Conservation (phyloP, 2,113 vertebrate species). For the Cheilinus undulatus region DNA sequence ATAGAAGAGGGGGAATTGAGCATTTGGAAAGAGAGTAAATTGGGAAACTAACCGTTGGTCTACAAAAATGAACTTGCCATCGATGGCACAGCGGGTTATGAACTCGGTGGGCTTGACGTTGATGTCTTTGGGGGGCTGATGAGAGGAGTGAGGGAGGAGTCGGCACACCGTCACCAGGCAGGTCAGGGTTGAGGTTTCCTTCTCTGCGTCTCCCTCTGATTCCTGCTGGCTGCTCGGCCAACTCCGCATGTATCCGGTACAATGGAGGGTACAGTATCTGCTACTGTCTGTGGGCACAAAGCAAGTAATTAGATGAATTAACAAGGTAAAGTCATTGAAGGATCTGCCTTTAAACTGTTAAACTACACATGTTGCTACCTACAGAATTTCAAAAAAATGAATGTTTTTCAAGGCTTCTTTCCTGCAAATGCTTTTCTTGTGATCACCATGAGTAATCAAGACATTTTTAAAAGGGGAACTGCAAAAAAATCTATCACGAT, state of each 20-base stretch:
- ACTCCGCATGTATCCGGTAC: constrained; percentile 90
- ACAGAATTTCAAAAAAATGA: too few species aligned
- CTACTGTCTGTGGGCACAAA: constrained; percentile 80
- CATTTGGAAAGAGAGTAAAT: neutral
- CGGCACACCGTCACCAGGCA: constrained; percentile 91
- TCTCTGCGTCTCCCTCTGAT: constrained; percentile 81
- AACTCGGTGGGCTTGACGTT: constrained; percentile 88
- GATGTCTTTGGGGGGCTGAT: constrained; percentile 84
- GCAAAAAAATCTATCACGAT: too few species aligned
- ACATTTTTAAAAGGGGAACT: too few species aligned
- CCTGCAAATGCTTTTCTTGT: too few species aligned
- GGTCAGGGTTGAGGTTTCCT: constrained; percentile 83
- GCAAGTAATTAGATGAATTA: neutral
- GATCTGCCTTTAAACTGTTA: neutral
- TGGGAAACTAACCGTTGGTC: constrained; percentile 87
- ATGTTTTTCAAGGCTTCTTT: too few species aligned
- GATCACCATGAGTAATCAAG: too few species aligned
- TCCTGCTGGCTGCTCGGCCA: constrained; percentile 88
- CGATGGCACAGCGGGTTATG: constrained; percentile 90
- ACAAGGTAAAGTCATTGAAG: neutral
- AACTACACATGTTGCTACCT: neutral
- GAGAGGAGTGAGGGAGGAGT: constrained; percentile 82
- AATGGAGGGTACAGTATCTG: constrained; percentile 91
- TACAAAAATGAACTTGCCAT: constrained; percentile 93
- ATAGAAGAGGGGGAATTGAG: neutral